A percentile compares a stretch with the other conserved stretches of the same genome.
phyloP scores from a whole-genome alignment of 2,797 vertebrate species.

The Chelidonichthys spinosus region DNA sequence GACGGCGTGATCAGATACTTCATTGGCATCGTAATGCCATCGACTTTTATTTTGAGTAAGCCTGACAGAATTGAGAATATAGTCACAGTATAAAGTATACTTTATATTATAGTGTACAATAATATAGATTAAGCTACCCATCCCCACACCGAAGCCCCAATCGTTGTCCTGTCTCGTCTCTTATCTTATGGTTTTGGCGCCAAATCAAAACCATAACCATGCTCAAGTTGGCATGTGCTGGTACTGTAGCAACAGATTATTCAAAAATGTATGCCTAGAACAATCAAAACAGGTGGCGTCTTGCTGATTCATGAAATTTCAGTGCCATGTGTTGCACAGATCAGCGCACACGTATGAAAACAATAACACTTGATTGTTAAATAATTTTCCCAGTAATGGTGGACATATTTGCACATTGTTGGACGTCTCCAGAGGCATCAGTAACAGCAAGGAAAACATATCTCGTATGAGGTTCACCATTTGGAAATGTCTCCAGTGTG shows the following conservation, averaged over 20 bases:
- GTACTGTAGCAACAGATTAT: not conserved
- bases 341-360: not conserved
- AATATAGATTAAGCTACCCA: not conserved
- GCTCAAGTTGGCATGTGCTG: not conserved
- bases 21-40: not conserved
- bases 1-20: not conserved
- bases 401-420: no score
- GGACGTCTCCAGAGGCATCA: no score
- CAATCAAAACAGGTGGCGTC: not conserved
- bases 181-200: not conserved
- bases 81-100: not conserved
- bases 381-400: not conserved
- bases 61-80: not conserved
- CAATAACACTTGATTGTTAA: not conserved
- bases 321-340: not conserved
- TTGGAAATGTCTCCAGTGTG: slow-evolving; percentile 10
- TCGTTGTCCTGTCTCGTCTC: not conserved
- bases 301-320: not conserved
- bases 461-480: not conserved
- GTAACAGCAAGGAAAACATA: not conserved
- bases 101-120: not conserved
- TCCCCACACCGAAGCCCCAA: not conserved
- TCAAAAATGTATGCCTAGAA: not conserved
- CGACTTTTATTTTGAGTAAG: not conserved
- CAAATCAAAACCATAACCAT: not conserved